phyloP scores from a whole-genome alignment of 2,888 invertebrate species.

The Nemotelus nigrinus region DNA sequence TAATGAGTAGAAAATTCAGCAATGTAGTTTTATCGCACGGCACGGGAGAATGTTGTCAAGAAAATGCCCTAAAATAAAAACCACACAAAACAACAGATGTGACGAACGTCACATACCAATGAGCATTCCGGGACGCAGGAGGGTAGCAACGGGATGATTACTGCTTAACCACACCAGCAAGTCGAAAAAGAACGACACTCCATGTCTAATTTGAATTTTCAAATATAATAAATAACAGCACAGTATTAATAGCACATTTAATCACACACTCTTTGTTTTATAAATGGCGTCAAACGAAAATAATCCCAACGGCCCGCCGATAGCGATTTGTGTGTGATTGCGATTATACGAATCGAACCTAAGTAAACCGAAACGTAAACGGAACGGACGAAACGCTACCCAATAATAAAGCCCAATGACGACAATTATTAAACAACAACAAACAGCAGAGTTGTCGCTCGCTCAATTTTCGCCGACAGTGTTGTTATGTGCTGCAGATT shows the following conservation, averaged over 20 bases:
- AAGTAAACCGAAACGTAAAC: slow-evolving; percentile 24
- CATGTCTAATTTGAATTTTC: too few relatives aligned
- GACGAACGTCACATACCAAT: slow-evolving; percentile 20
- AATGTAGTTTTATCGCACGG: too few relatives aligned
- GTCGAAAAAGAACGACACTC: too few relatives aligned
- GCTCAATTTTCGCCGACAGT: neutral
- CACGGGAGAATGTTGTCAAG: neutral
- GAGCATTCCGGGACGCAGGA: neutral
- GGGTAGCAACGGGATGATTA: too few relatives aligned
- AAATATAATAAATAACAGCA: too few relatives aligned
- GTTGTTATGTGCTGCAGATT: slow-evolving; percentile 3
- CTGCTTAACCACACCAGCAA: too few relatives aligned
- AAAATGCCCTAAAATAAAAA: neutral
- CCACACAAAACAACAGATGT: neutral
- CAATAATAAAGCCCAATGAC: slow-evolving; percentile 12
- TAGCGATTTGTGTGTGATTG: slow-evolving; percentile 15
- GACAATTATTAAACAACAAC: neutral
- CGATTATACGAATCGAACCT: slow-evolving; percentile 3
- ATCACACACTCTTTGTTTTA: slow-evolving; percentile 12
- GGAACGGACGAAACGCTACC: neutral
- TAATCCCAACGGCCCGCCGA: slow-evolving; percentile 1
- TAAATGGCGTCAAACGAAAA: slow-evolving; percentile 26
- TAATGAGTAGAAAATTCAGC: too few relatives aligned
- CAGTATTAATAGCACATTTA: neutral
- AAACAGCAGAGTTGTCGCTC: neutral